Evolutionary conservation across 2,113 vertebrate species (phyloP), one percentile per base, ranked within the genome.

Genomic region (Paraplagusia blochii): DNA sequence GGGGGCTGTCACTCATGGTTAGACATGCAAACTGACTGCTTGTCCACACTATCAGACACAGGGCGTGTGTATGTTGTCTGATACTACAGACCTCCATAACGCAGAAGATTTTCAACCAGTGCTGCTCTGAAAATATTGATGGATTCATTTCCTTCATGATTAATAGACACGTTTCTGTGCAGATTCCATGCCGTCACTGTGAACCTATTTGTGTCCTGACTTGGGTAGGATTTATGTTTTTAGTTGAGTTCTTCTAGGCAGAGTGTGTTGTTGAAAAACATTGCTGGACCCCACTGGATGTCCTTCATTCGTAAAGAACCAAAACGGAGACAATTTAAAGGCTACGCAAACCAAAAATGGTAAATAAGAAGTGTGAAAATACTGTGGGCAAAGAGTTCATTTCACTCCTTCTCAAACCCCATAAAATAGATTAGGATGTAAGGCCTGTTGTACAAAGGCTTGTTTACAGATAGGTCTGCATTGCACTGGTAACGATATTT

Each of bases 1-100:
- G 43, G 46, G 44, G 42, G 33, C 38, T 86, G 86, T 88, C 90
- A 88, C 45, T 90, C 89, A 87, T 73, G 53, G 68, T 86, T 78
- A 83, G 80, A 77, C 60, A 53, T 22, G n/a, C 69, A 50, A 46
- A 13, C 74, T 65, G 78, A 55, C 51, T 80, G 56, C 13, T 11
- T 63, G 63, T 72, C 70, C 66, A 49, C 34, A 44, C 72, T 72
- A 59, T 58, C 45, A 52, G 19, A 22, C 52, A 45, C 45, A 70
- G 8, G 39, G 59, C 13, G n/a, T 18, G 49, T 45, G 43, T 6
- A 18, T 15, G 50, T 35, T 48, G 17, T 46, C 13, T 76, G 38
- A 58, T 53, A 15, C 1, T 15, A 18, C 18, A 14, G 1, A 0
- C 40, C 4, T 33, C 19, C 39, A 53, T 17, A 35, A 58, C 9